Percentiles rank a stretch among this genome's conserved stretches.
These are phyloP conservation scores for Pseudomyrmex concolor DNA, from an alignment of 1,140 invertebrate species.

Conservation along the genomic window DNA sequence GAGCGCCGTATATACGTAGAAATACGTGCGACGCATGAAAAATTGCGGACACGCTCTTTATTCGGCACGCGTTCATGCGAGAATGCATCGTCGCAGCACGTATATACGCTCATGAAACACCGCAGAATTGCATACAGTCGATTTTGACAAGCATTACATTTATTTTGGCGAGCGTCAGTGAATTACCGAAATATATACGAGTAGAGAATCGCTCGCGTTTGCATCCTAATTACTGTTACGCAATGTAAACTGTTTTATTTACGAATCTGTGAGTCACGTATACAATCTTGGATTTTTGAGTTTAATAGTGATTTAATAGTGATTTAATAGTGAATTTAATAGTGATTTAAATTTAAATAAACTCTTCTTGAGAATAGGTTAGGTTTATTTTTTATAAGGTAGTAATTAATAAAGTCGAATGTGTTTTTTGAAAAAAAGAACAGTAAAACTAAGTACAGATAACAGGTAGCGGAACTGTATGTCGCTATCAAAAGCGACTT, in stretches of 20 bases:
- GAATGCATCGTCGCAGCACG: conserved; percentile 56
- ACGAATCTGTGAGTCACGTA: too few relatives aligned
- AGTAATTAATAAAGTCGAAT: too few relatives aligned
- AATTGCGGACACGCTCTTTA: conserved; percentile 56
- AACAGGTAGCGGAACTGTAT: conserved; percentile 49
- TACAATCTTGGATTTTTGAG: too few relatives aligned
- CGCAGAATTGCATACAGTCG: conserved; percentile 40
- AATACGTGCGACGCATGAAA: conserved; percentile 1
- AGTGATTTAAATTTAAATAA: too few relatives aligned
- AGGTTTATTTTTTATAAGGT: too few relatives aligned
- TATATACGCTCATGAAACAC: conserved; percentile 55
- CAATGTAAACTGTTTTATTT: conserved; percentile 6
- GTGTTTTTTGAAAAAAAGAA: background rate
- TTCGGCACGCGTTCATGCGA: conserved; percentile 64
- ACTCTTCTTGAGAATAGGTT: too few relatives aligned
- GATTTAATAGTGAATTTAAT: too few relatives aligned
- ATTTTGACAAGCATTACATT: conserved; percentile 65
- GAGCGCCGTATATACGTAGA: background rate
- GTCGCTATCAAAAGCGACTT: conserved; percentile 45
- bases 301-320: too few relatives aligned
- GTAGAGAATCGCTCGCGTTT: background rate
- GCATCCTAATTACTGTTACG: conserved; percentile 62
- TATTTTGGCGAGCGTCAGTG: conserved; percentile 30
- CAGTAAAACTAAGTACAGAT: background rate
- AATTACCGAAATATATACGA: conserved; percentile 57